These are phyloP conservation scores for Amphimedon queenslandica DNA, from an alignment of 37 sponge, comb jelly and placozoan genomes.

Conservation along the genomic window DNA sequence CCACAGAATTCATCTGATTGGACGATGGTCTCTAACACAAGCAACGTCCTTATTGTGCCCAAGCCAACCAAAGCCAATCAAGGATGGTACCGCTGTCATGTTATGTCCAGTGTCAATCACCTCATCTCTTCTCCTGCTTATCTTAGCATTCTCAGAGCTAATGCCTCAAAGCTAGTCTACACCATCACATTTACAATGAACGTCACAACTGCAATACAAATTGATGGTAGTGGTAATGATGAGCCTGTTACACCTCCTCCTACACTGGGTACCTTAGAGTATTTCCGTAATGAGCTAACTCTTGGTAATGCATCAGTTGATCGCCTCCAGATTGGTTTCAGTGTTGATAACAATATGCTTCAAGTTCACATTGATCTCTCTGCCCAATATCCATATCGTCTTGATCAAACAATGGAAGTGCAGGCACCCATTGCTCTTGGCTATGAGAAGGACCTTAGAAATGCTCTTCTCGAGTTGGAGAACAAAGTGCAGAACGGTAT, in stretches of 20 bases:
- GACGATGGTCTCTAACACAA: conserved; percentile 2
- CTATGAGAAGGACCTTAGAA: background rate
- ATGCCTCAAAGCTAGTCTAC: conserved; percentile 3
- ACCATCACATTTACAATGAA: background rate
- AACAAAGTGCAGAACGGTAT: background rate
- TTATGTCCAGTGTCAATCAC: conserved; percentile 3
- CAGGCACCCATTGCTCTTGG: background rate
- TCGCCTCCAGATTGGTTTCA: background rate
- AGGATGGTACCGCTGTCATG: conserved; percentile 42
- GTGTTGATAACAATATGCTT: background rate
- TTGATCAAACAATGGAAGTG: background rate
- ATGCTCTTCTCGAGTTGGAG: background rate
- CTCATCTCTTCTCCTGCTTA: conserved; percentile 11
- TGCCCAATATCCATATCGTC: background rate
- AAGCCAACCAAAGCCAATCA: conserved; percentile 13
- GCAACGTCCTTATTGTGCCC: conserved; percentile 17
- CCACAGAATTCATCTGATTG: background rate
- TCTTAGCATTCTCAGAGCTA: conserved; percentile 16
- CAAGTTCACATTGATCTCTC: background rate
- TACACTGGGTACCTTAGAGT: background rate
- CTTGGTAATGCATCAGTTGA: background rate
- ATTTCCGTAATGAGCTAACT: background rate
- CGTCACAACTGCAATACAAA: background rate
- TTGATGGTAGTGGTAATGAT: background rate
- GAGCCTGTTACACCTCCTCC: background rate